Base-by-base conservation (phyloP, 2,888 invertebrate genomes). In the Micropterix aruncella region DNA sequence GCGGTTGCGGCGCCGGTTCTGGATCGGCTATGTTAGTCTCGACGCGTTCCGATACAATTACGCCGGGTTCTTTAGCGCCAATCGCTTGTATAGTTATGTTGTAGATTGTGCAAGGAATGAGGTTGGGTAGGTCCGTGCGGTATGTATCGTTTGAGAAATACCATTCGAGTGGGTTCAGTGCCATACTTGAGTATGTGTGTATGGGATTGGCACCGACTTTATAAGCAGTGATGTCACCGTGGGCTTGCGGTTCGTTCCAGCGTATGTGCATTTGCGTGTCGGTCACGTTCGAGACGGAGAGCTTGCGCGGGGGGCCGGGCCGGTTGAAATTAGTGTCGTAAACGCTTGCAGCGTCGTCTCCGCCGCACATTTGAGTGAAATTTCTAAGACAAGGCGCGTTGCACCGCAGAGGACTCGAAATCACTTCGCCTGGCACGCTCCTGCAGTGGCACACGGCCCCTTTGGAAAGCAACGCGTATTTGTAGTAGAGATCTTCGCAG, bases 51-150 rank as follows among this genome's bases (percentile, higher is more conserved):
- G 67, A 74, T 1, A 71, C 65, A 16, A 73, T 66, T 0, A 76
- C 73, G 14, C 87, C 84, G 47, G 62, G 64, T 12, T 71, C 78
- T 51, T 72, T 66, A 48, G 58, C 69, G 59, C 79, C 80, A 17
- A 73, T 65, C 1, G 88, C 85, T 18, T 71, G 69, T 1, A 92
- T 72, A 36, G 80, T 79, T 17, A 92, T 69, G 50, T 81, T 80
- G 58, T 91, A 92, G 45, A 68, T 66, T 0, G 85, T 81, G 1
- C 85, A 88, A 0, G 90, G 82, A 49, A 81, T 75, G 2, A 92
- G 60, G 55, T 75, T 77, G 14, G 74, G 65, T 14, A 81, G 59
- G 54, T 77, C 75, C 27, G 72, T 70, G 48, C 69, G 66, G 16
- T 69, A 65, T 40, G 77, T 78, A 41, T 65, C 66, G 55, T 75